Percentiles rank a stretch among this genome's conserved stretches.
Evolutionary conservation across 2,888 invertebrate species (phyloP).

Genomic region (Pasiphila rectangulata): DNA sequence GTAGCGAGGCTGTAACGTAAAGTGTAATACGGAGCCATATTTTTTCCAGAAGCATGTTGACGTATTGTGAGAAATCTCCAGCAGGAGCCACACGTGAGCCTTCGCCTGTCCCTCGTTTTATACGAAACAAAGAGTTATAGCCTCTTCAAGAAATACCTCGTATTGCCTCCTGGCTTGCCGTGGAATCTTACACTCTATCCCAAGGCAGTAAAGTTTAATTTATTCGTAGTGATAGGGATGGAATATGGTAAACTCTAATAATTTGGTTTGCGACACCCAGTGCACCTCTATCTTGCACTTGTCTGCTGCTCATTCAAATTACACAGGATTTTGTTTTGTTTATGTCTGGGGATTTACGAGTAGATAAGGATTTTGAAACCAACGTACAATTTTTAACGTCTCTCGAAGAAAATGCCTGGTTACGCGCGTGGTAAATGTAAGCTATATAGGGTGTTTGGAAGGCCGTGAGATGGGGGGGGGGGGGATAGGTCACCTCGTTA

Average conservation of each 20-base stretch:
- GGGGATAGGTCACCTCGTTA: too few species aligned
- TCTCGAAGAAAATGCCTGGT: too few species aligned
- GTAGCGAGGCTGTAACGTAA: constrained; percentile 2
- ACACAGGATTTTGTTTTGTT: constrained; percentile 33
- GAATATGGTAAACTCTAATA: constrained; percentile 34
- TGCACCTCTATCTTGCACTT: constrained; percentile 39
- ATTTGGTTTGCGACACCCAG: constrained; percentile 43
- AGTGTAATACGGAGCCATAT: constrained; percentile 22
- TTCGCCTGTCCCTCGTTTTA: constrained; percentile 39
- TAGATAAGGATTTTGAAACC: constrained; percentile 2
- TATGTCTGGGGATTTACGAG: constrained; percentile 14
- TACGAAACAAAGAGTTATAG: constrained; percentile 47
- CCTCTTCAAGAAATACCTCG: constrained; percentile 34
- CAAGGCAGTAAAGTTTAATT: not conserved
- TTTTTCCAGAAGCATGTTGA: constrained; percentile 28
- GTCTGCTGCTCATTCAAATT: constrained; percentile 32
- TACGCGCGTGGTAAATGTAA: too few species aligned
- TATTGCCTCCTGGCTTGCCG: constrained; percentile 25
- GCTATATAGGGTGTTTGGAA: too few species aligned
- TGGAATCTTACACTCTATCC: constrained; percentile 21
- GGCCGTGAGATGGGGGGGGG: too few species aligned
- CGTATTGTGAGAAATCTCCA: constrained; percentile 35
- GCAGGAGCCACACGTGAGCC: constrained; percentile 34
- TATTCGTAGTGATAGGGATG: constrained; percentile 2
- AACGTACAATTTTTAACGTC: not conserved